These are phyloP conservation scores for Pardalotus punctatus DNA, from an alignment of 2,113 vertebrate genomes.

Conservation along the genomic window DNA sequence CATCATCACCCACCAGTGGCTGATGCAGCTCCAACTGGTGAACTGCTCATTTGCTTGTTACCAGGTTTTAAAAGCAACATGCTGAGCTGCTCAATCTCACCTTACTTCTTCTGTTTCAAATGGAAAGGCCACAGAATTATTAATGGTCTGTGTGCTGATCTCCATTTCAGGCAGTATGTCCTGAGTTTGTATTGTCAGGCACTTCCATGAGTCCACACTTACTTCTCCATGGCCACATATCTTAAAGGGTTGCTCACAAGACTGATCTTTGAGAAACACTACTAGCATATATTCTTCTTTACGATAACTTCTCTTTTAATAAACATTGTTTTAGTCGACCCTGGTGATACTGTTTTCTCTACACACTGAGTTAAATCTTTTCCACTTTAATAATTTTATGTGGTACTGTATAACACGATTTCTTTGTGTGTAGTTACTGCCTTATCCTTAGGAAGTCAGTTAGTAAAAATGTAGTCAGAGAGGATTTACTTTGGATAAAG, in stretches of 20 bases:
- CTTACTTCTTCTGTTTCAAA: not conserved
- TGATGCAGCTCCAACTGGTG: not conserved
- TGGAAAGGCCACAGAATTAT: not conserved
- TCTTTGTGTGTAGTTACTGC: not conserved
- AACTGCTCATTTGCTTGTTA: not conserved
- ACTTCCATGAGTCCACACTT: not conserved
- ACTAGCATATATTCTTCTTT: not conserved
- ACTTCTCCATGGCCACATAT: not conserved
- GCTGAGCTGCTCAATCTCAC: not conserved
- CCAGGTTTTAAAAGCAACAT: not conserved
- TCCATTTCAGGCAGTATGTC: rapidly evolving
- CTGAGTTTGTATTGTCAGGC: not conserved
- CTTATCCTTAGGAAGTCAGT: not conserved
- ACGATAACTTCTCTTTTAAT: not conserved
- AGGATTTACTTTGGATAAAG: not conserved
- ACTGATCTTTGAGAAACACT: not conserved
- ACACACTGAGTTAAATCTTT: not conserved
- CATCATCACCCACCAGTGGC: not conserved
- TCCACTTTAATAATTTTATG: not conserved
- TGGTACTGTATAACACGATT: not conserved
- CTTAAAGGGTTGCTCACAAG: not conserved
- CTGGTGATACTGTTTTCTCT: not conserved
- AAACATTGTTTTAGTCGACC: not conserved
- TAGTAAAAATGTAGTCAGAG: not conserved
- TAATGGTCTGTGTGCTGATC: not conserved